Evolutionary conservation across 2,888 invertebrate genomes (phyloP), one percentile per base, ranked within the genome.

Genomic region (Octodonta nipae): DNA sequence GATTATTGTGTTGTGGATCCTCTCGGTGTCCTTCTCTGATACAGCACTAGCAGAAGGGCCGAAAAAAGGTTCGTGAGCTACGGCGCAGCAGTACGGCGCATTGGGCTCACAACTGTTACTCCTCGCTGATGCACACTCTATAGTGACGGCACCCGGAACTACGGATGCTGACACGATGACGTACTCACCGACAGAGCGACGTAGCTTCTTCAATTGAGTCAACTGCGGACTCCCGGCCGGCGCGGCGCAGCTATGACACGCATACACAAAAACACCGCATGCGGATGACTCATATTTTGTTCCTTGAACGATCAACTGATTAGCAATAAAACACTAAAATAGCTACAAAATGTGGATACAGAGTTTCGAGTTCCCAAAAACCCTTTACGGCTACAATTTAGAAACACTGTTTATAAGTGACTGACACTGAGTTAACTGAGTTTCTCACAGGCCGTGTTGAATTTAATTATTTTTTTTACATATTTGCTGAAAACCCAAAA

Each of bases 1-100:
- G n/a, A n/a, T n/a, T 22, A 3, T 13, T 52, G 48, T 56, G 53
- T 56, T 56, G 58, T 61, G 59, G 59, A 61, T 60, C 59, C 56
- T 56, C 67, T 67, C 72, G 68, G 78, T 75, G 75, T 76, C 78
- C 78, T 78, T 78, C 78, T 79, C 78, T 71, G 67, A 71, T 78
- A 78, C 78, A 78, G 78, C 78, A 78, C 70, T 75, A 74, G 78
- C 78, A 74, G 78, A 78, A 78, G 78, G 78, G 54, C 71, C 73
- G 73, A 41, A 30, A 26, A 7, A 48, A 51, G 54, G 49, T 51
- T 52, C 49, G 51, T 55, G 69, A 56, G 56, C 55, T 56, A 55
- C 51, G 54, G 56, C 40, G 36, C 55, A 52, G 54, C 54, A 65
- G 67, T 41, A 43, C 43, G 67, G 66, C 64, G 61, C 65, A 34